A percentile compares a stretch with the other conserved stretches of the same genome.
phyloP scores from a whole-genome alignment of 2,797 vertebrate species.

The Antrozous pallidus region DNA sequence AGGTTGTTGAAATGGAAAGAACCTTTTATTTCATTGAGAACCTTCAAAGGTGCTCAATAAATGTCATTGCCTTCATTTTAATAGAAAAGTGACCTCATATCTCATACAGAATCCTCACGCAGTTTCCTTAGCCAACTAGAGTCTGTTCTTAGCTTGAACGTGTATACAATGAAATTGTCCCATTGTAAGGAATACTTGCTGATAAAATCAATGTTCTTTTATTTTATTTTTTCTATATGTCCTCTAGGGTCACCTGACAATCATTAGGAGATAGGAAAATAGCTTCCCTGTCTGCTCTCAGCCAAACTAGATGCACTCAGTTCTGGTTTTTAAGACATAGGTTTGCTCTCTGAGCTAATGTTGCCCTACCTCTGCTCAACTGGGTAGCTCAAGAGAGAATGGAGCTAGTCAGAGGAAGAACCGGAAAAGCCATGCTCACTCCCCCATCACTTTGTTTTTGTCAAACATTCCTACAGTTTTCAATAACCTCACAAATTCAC shows the following conservation, averaged over 20 bases:
- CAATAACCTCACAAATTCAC: background rate
- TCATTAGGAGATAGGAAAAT: background rate
- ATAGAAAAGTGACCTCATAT: background rate
- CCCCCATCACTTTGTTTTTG: background rate
- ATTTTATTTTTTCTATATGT: background rate
- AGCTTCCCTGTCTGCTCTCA: background rate
- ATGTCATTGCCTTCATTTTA: background rate
- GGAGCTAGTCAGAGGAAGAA: background rate
- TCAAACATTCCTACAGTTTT: background rate
- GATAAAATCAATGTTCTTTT: background rate
- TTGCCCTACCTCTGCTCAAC: background rate
- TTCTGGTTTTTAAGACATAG: background rate
- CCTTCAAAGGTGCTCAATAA: background rate
- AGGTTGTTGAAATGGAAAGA: background rate
- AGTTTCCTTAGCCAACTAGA: background rate
- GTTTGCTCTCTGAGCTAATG: background rate
- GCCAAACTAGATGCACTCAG: background rate
- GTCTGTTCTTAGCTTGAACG: background rate
- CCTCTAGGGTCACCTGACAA: background rate
- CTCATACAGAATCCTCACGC: background rate
- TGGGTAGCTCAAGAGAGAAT: background rate
- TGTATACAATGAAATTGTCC: background rate
- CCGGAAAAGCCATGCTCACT: background rate
- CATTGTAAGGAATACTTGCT: background rate
- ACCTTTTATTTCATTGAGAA: background rate